Evolutionary conservation across 1,140 invertebrate genomes (phyloP).

Genomic region (Eubasilissa regina): DNA sequence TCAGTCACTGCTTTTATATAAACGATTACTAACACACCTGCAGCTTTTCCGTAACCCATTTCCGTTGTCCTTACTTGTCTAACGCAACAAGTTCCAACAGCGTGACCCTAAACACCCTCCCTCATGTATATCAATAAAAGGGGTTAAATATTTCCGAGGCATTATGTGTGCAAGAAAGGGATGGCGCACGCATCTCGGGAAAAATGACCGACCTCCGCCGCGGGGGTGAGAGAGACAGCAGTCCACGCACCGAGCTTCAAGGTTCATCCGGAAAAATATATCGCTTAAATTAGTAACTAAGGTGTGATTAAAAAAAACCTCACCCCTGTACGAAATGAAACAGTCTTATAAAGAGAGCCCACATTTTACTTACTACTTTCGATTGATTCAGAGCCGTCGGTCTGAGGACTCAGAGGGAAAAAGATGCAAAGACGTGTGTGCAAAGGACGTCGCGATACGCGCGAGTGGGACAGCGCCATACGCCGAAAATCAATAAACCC

Average conservation of each 20-base stretch:
- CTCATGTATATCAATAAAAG: conserved; percentile 18
- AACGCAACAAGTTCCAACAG: conserved; percentile 37
- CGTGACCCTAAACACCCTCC: conserved; percentile 19
- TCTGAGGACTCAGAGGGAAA: conserved; percentile 22
- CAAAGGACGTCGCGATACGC: not conserved
- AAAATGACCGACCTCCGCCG: not conserved
- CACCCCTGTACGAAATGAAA: not conserved
- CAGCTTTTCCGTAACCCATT: conserved; percentile 23
- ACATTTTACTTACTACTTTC: conserved; percentile 28
- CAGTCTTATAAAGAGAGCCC: conserved; percentile 7
- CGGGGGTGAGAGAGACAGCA: conserved; percentile 8
- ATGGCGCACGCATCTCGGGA: not conserved
- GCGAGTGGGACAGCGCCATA: conserved; percentile 26
- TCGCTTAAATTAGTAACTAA: conserved; percentile 6
- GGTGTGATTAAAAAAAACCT: conserved; percentile 15
- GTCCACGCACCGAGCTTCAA: conserved; percentile 19
- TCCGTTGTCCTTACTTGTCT: conserved; percentile 7
- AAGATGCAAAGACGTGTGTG: conserved; percentile 14
- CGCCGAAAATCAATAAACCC: conserved; percentile 54
- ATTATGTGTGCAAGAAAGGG: conserved; percentile 6
- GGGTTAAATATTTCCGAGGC: conserved; percentile 35
- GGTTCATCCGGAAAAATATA: conserved; percentile 8
- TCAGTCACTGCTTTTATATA: not conserved
- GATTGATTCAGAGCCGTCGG: conserved; percentile 18
- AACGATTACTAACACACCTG: not conserved